Conservation (phyloP, 2,888 invertebrate species). For the Volucella zonaria region DNA sequence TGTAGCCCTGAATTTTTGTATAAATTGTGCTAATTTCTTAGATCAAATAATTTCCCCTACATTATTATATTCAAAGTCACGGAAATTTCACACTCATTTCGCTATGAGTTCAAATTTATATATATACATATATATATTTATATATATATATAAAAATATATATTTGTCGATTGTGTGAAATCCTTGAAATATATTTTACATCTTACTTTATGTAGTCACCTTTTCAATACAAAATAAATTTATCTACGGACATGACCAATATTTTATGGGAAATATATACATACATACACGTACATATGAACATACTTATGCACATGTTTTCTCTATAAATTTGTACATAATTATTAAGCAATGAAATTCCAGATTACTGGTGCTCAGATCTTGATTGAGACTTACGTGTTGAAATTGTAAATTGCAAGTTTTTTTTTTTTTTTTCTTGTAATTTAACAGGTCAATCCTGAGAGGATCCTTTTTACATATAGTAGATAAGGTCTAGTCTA, state of each 20-base stretch:
- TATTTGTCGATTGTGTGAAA: slow-evolving; percentile 39
- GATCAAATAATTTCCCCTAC: slow-evolving; percentile 4
- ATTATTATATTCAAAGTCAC: slow-evolving; percentile 3
- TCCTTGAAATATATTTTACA: slow-evolving; percentile 12
- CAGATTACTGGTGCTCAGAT: too few species aligned
- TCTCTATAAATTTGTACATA: neutral
- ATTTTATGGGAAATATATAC: too few species aligned
- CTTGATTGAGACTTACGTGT: too few species aligned
- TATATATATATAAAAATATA: neutral
- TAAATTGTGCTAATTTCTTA: slow-evolving; percentile 38
- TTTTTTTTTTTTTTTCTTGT: neutral
- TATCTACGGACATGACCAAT: too few species aligned
- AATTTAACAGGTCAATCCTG: neutral
- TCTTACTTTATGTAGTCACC: neutral
- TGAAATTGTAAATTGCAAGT: neutral
- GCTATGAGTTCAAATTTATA: neutral
- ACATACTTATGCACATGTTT: too few species aligned
- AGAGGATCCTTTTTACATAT: too few species aligned
- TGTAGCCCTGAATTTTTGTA: neutral
- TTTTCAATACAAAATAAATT: too few species aligned
- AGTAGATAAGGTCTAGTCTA: too few species aligned
- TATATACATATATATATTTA: slow-evolving; percentile 7
- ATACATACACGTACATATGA: too few species aligned
- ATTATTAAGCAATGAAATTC: slow-evolving; percentile 29
- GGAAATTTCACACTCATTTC: slow-evolving; percentile 34